These are phyloP conservation scores for Lasius fuliginosus DNA, from an alignment of 2,888 invertebrate genomes.

Conservation along the genomic window DNA sequence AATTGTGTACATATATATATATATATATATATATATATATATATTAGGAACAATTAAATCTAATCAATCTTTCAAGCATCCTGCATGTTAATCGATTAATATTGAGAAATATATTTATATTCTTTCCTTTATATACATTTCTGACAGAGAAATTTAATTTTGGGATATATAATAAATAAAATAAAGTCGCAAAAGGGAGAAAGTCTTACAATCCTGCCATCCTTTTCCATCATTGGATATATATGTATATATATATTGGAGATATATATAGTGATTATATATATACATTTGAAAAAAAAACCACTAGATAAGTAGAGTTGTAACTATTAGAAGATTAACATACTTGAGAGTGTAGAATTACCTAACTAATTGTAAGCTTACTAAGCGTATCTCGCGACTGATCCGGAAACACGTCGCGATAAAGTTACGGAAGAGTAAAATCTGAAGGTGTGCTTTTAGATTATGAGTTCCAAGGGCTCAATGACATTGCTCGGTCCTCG, in stretches of 20 bases:
- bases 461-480: constrained; percentile 44
- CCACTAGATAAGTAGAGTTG: neutral
- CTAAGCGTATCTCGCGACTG: neutral
- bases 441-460: constrained; percentile 36
- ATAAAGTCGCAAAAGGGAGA: constrained; percentile 3
- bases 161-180: neutral
- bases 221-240: constrained; percentile 16
- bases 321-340: neutral
- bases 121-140: neutral
- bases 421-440: constrained; percentile 2
- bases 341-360: neutral
- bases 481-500: constrained; percentile 31
- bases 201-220: neutral
- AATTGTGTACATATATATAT: no score
- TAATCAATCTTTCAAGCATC: no score
- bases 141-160: neutral
- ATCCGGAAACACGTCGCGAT: neutral
- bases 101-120: neutral
- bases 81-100: no score
- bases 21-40: no score
- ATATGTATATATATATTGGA: no score
- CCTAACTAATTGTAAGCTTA: neutral
- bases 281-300: neutral
- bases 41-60: no score
- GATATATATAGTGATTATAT: neutral